phyloP scores from a whole-genome alignment of 2,888 invertebrate species.

The Himalopsyche tibetana region DNA sequence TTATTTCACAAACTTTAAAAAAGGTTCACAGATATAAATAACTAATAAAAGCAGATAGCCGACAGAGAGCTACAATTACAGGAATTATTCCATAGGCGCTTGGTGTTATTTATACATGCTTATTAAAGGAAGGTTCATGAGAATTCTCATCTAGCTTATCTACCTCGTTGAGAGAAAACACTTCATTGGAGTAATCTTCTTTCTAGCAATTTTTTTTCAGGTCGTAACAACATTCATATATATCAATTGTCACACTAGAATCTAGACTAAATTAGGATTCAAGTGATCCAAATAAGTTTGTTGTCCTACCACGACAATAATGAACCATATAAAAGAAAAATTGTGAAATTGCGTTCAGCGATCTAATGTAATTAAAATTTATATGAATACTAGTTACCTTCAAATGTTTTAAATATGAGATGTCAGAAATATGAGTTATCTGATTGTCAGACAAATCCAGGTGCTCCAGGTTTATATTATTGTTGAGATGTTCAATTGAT shows the following conservation, averaged over 20 bases:
- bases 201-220: too few species aligned
- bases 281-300: conserved; percentile 22
- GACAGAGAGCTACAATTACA: too few species aligned
- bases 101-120: too few species aligned
- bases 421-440: conserved; percentile 89
- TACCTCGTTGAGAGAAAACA: too few species aligned
- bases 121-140: too few species aligned
- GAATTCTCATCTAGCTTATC: too few species aligned
- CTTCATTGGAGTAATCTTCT: too few species aligned
- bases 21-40: too few species aligned
- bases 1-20: too few species aligned
- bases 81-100: too few species aligned
- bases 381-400: conserved; percentile 73
- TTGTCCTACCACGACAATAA: conserved; percentile 39
- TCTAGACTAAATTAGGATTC: background rate
- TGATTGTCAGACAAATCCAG: conserved; percentile 93
- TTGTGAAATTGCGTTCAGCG: background rate
- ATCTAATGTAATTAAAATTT: conserved; percentile 48
- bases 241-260: conserved; percentile 38
- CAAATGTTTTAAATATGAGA: conserved; percentile 87
- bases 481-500: conserved; percentile 92
- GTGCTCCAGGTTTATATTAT: conserved; percentile 87
- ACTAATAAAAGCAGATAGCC: too few species aligned
- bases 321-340: background rate
- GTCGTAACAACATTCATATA: background rate